Base-by-base conservation (phyloP, 2,797 vertebrate species). In the Salarias fasciatus region DNA sequence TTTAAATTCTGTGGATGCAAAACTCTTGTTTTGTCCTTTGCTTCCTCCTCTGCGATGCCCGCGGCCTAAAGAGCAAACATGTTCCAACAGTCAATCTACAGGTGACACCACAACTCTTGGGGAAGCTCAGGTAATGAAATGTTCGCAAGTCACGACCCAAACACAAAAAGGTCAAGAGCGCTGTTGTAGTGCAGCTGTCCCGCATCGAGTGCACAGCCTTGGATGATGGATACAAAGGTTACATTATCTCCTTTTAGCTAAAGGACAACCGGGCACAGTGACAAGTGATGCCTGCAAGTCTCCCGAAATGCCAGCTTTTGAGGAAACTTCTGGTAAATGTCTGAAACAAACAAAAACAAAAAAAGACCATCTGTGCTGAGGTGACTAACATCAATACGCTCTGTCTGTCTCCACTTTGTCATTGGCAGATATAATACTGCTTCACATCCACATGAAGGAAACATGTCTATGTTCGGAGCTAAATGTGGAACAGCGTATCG, bases 151-250 rank as follows among this genome's bases (percentile, higher is more conserved):
- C 75, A 67, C 41, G 41, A 72, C 62, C 64, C 66, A 67, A 41
- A 49, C 43, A n/a, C 37, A 44, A 75, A 37, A 88, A 84, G 77
- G 73, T 88, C 76, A 79, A 66, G 43, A 75, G 37, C 67, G 55
- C 66, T 69, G 74, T 64, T 70, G 72, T 30, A 59, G 63, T 67
- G 60, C 53, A 36, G 78, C 73, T 69, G 63, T 64, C 37, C 41
- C 9, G 50, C 42, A 53, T 38, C 28, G 31, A 44, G 14, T 77
- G 40, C 29, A 46, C 58, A 61, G 64, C 75, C 77, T 69, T 73
- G 38, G 48, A 36, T 8, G 3, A 36, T 14, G 36, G 29, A 72
- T 29, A 41, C 41, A 80, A 76, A 84, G 72, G 72, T 80, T 74
- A 77, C 54, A 73, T 65, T 45, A 66, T 60, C 37, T 7, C 3